These are phyloP conservation scores for Venturia canescens DNA, from an alignment of 1,140 invertebrate species.

Conservation along the genomic window DNA sequence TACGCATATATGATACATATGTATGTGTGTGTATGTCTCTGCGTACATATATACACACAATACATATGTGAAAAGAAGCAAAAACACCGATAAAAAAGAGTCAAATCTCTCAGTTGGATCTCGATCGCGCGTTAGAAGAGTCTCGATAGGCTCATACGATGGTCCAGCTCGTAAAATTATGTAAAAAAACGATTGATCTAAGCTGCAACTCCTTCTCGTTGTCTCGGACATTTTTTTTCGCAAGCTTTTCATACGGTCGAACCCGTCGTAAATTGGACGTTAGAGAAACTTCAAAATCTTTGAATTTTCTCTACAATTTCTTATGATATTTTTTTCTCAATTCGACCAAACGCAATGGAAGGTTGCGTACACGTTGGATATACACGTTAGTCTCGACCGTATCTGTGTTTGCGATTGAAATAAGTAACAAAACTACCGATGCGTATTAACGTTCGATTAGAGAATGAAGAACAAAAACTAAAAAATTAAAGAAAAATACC, in stretches of 20 bases:
- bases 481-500: constrained; percentile 43
- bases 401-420: background rate
- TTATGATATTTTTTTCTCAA: background rate
- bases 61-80: constrained; percentile 41
- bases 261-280: constrained; percentile 18
- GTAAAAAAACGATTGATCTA: constrained; percentile 63
- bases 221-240: constrained; percentile 59
- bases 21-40: constrained; percentile 50
- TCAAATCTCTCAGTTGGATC: constrained; percentile 55
- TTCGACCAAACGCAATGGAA: background rate
- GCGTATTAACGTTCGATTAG: constrained; percentile 44
- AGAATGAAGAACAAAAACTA: background rate
- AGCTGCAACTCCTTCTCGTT: constrained; percentile 61
- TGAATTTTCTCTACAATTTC: background rate
- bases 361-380: too few species aligned
- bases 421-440: constrained; percentile 4
- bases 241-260: constrained; percentile 35
- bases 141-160: constrained; percentile 65
- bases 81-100: constrained; percentile 42
- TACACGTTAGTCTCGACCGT: background rate
- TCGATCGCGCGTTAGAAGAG: constrained; percentile 58
- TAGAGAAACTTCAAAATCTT: background rate
- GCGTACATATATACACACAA: constrained; percentile 59
- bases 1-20: constrained; percentile 15
- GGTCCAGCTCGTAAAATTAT: constrained; percentile 70